Conservation (phyloP, 2,797 vertebrate genomes). For the Darevskia mixta region DNA sequence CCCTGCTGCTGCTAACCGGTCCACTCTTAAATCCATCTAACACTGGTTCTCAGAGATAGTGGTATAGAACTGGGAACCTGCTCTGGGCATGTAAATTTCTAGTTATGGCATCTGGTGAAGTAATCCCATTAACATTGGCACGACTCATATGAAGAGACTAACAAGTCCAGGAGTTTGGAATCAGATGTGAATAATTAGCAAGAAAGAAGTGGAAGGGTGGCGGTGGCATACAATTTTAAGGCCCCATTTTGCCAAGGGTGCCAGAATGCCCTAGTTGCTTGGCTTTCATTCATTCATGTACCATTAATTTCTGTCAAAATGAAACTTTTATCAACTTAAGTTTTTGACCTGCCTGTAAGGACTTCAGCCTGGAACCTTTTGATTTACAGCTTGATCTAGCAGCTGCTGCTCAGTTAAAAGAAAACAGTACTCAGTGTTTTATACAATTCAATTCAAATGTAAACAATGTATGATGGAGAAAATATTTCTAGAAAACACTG, state of each 20-base stretch:
- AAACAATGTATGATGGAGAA: not conserved
- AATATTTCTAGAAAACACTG: not conserved
- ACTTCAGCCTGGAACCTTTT: not conserved
- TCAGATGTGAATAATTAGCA: not conserved
- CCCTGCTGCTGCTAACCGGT: too few species aligned
- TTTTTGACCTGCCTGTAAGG: not conserved
- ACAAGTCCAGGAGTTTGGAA: not conserved
- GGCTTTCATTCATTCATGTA: not conserved
- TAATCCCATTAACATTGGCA: not conserved
- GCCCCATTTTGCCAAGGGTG: not conserved
- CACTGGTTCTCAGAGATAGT: not conserved
- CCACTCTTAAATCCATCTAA: not conserved
- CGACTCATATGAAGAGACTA: not conserved
- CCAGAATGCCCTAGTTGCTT: not conserved
- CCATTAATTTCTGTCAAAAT: not conserved
- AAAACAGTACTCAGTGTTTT: slow-evolving; percentile 1
- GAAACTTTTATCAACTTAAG: not conserved
- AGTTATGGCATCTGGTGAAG: not conserved
- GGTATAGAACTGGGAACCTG: not conserved
- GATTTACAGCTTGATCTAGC: slow-evolving; percentile 7
- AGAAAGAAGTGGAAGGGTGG: not conserved
- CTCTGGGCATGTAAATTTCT: not conserved
- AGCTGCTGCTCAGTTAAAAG: slow-evolving; percentile 9
- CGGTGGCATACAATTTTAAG: not conserved
- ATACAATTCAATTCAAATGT: not conserved